Conservation (phyloP, 2,888 invertebrate species). For the Hecatera dysodea region DNA sequence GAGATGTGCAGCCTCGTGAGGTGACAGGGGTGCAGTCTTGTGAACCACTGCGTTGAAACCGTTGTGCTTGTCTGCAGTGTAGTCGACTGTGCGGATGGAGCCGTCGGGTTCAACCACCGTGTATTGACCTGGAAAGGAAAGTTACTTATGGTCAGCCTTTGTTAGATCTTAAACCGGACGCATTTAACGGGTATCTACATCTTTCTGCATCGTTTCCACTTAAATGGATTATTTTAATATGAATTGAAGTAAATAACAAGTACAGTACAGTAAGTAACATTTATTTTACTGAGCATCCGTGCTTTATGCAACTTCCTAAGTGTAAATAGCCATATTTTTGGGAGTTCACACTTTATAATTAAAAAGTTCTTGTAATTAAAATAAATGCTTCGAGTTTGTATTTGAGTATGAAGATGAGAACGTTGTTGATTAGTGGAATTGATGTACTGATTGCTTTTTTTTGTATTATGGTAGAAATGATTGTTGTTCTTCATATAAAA, state of each 20-base stretch:
- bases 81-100: conserved; percentile 88
- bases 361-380: too few relatives aligned
- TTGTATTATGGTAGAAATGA: too few relatives aligned
- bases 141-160: conserved; percentile 4
- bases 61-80: conserved; percentile 89
- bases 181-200: not conserved
- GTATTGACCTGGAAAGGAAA: conserved; percentile 82
- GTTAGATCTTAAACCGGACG: not conserved
- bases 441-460: too few relatives aligned
- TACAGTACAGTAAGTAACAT: too few relatives aligned
- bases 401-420: too few relatives aligned
- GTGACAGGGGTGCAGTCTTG: conserved; percentile 85
- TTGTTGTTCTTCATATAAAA: too few relatives aligned
- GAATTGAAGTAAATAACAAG: not conserved
- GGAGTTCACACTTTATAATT: too few relatives aligned
- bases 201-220: not conserved
- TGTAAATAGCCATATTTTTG: too few relatives aligned
- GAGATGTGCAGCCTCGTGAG: conserved; percentile 83
- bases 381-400: too few relatives aligned
- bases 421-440: too few relatives aligned
- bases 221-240: not conserved
- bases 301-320: too few relatives aligned
- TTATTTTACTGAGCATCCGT: not conserved
- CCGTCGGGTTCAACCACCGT: conserved; percentile 89
- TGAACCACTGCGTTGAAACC: conserved; percentile 89